A percentile compares a stretch with the other conserved stretches of the same genome.
Conservation (phyloP, 2,888 invertebrate species). For the Furcula furcula region DNA sequence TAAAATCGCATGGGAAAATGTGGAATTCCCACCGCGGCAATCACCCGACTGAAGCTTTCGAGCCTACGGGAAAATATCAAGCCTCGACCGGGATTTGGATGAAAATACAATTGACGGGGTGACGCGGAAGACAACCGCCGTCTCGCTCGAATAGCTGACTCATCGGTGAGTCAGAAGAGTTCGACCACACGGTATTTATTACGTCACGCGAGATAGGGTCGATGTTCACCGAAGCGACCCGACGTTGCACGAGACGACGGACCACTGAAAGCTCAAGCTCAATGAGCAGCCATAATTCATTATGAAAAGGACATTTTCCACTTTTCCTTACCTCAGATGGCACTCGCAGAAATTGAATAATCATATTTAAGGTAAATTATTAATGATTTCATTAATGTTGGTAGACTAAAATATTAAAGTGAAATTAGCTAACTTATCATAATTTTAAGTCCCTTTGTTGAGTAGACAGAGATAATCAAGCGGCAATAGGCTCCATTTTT, state of each 20-base stretch:
- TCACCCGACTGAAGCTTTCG: slow-evolving; percentile 66
- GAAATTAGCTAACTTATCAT: no score
- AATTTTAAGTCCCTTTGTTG: no score
- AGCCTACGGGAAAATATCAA: slow-evolving; percentile 75
- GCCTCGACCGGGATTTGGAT: slow-evolving; percentile 69
- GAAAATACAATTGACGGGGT: slow-evolving; percentile 45
- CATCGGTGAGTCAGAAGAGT: slow-evolving; percentile 58
- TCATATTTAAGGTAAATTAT: no score
- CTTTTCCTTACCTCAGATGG: slow-evolving; percentile 37
- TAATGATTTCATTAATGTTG: no score
- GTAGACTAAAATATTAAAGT: no score
- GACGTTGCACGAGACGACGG: slow-evolving; percentile 40
- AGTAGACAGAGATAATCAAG: no score
- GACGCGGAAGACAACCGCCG: slow-evolving; percentile 31
- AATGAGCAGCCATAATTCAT: slow-evolving; percentile 69
- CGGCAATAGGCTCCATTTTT: no score
- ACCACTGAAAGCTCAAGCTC: slow-evolving; percentile 70
- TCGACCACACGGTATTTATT: slow-evolving; percentile 25
- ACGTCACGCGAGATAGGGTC: slow-evolving; percentile 30
- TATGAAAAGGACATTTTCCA: slow-evolving; percentile 61
- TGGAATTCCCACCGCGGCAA: slow-evolving; percentile 41
- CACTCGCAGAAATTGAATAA: background rate
- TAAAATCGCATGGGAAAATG: slow-evolving; percentile 23
- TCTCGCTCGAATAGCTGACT: slow-evolving; percentile 49
- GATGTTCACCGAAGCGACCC: slow-evolving; percentile 47